Percentiles rank a stretch among this genome's conserved stretches.
phyloP scores from a whole-genome alignment of 2,797 vertebrate species.

The Crypturellus tataupa region DNA sequence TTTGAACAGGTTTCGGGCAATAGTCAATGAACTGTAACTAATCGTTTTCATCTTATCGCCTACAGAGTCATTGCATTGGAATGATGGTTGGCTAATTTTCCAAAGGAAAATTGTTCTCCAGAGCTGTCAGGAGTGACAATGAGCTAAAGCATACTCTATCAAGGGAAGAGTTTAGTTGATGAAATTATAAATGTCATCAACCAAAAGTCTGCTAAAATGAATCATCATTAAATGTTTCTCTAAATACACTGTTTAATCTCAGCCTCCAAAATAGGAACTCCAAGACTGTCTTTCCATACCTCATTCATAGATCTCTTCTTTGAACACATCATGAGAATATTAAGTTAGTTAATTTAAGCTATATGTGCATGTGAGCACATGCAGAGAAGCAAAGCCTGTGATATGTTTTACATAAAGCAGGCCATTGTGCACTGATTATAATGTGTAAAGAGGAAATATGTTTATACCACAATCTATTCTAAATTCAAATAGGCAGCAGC shows the following conservation, averaged over 20 bases:
- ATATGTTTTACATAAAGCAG: constrained; percentile 86
- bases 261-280: constrained; percentile 77
- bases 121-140: constrained; percentile 58
- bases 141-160: constrained; percentile 73
- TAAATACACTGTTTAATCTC: constrained; percentile 73
- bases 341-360: constrained; percentile 81
- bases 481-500: constrained; percentile 80
- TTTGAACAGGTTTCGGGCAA: constrained; percentile 43
- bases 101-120: constrained; percentile 63
- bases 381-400: constrained; percentile 75
- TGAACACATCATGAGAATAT: constrained; percentile 79
- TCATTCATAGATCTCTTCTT: constrained; percentile 79
- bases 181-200: constrained; percentile 79
- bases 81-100: constrained; percentile 63
- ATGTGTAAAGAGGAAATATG: constrained; percentile 85
- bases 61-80: constrained; percentile 52
- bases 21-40: constrained; percentile 26
- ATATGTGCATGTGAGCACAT: constrained; percentile 69
- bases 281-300: constrained; percentile 75
- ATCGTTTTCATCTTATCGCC: constrained; percentile 40
- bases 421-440: constrained; percentile 81
- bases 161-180: constrained; percentile 74
- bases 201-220: constrained; percentile 77
- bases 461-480: constrained; percentile 81
- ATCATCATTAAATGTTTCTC: constrained; percentile 75